Evolutionary conservation across 2,797 vertebrate species (phyloP), one percentile per base, ranked within the genome.

Genomic region (Microchirus variegatus): DNA sequence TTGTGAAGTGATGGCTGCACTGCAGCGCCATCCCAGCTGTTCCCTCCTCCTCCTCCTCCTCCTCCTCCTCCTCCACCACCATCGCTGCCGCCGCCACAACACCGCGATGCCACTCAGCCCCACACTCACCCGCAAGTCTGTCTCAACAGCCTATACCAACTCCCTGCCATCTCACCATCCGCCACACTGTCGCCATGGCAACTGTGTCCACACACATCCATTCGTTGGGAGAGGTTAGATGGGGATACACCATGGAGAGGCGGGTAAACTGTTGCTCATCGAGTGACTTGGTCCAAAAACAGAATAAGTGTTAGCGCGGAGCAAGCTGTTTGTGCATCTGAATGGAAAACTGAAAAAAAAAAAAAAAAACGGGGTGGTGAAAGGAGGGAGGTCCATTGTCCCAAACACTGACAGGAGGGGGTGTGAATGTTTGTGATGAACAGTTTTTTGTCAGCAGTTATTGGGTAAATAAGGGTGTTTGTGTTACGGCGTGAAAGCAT

Each of bases 121-220:
- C 84, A 68, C 86, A 75, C 85, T 91, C 88, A 82, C 83, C 79
- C 76, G 75, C 84, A 85, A 79, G 85, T 87, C 86, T 89, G 89
- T 90, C 90, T 92, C 87, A 86, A 78, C 85, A 85, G 87, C 85
- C 86, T 70, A n/a, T n/a, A 83, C 81, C 85, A 90, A 86, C 85
- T 90, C 87, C 86, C 82, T 81, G 80, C 83, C 68, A 73, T 85
- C 84, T 90, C 84, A 77, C 81, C 84, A 87, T 84, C 86, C 83
- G 69, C 87, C 87, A 88, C 84, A 84, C 83, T 69, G 91, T 94
- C 89, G 63, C 91, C 86, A 94, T 94, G 87, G 91, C 90, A 94
- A 94, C 93, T 89, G 90, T 85, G 77, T 92, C 90, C 89, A 77
- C 63, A 80, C 51, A 61, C 73, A 69, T 16, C 80, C 71, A 85